These are phyloP conservation scores for Colossoma macropomum DNA, from an alignment of 2,113 vertebrate species.

Conservation along the genomic window DNA sequence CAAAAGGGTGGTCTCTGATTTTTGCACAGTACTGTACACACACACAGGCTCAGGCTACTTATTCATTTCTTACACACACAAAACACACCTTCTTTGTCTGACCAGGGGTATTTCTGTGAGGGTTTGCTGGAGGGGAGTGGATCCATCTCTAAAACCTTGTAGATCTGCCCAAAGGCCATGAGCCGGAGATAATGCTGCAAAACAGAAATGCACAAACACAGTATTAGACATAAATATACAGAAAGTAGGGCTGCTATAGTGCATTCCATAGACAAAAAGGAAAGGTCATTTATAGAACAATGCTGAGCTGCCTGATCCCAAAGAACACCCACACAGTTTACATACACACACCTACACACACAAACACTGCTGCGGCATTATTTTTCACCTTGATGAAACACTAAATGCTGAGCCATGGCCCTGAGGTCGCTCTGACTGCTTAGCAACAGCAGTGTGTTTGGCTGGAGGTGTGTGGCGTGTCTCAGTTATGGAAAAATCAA, in stretches of 20 bases:
- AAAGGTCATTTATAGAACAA: background rate
- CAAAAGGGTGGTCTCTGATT: too few species aligned
- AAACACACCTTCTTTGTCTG: slow-evolving; percentile 93
- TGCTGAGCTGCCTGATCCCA: background rate
- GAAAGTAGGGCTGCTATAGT: background rate
- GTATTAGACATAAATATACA: background rate
- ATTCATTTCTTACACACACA: background rate
- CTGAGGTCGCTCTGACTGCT: background rate
- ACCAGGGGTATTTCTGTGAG: slow-evolving; percentile 95
- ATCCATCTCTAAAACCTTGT: slow-evolving; percentile 98
- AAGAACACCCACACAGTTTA: slow-evolving; percentile 5
- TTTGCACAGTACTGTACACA: background rate
- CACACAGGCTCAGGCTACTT: background rate
- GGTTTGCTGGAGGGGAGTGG: slow-evolving; percentile 96
- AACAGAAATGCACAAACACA: slow-evolving; percentile 59
- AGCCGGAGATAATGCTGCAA: slow-evolving; percentile 91
- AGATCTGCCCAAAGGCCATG: slow-evolving; percentile 98
- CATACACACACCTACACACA: background rate
- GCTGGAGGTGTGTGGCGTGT: background rate
- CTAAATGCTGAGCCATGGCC: background rate
- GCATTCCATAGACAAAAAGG: background rate
- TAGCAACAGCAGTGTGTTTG: slow-evolving; percentile 16
- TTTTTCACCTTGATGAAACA: slow-evolving; percentile 26
- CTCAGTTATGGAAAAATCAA: slow-evolving; percentile 1
- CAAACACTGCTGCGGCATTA: background rate